phyloP scores from a whole-genome alignment of 2,888 invertebrate genomes.

The Drosophila mimetica region DNA sequence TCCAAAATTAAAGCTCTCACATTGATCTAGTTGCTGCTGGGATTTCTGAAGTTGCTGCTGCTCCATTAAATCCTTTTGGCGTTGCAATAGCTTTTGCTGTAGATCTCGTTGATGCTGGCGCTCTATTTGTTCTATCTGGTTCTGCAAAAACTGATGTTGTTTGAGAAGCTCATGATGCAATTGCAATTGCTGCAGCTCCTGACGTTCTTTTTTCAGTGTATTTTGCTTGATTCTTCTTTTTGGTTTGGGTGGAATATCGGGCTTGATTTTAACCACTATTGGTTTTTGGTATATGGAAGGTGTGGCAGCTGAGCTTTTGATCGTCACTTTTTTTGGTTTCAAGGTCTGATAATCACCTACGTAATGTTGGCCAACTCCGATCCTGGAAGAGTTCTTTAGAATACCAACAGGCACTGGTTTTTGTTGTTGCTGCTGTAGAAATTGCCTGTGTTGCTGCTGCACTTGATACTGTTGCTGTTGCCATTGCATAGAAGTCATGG shows the following conservation, averaged over 20 bases:
- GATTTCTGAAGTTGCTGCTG: background rate
- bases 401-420: constrained; percentile 6
- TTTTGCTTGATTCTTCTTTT: background rate
- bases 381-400: background rate
- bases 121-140: background rate
- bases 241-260: constrained; percentile 7
- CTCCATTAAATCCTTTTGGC: background rate
- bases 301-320: background rate
- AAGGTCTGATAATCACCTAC: background rate
- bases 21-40: background rate
- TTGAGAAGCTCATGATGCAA: constrained; percentile 2
- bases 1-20: constrained; percentile 56
- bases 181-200: constrained; percentile 4
- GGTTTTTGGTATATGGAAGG: background rate
- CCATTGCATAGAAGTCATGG: background rate
- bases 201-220: constrained; percentile 1
- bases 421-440: constrained; percentile 4
- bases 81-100: background rate
- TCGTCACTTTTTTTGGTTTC: constrained; percentile 14
- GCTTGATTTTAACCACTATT: background rate
- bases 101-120: too few species aligned
- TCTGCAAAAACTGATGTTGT: background rate
- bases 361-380: background rate
- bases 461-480: constrained; percentile 12
- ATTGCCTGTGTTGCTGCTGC: constrained; percentile 17